Conservation (phyloP, 1,140 invertebrate species). For the Ephestia elutella region DNA sequence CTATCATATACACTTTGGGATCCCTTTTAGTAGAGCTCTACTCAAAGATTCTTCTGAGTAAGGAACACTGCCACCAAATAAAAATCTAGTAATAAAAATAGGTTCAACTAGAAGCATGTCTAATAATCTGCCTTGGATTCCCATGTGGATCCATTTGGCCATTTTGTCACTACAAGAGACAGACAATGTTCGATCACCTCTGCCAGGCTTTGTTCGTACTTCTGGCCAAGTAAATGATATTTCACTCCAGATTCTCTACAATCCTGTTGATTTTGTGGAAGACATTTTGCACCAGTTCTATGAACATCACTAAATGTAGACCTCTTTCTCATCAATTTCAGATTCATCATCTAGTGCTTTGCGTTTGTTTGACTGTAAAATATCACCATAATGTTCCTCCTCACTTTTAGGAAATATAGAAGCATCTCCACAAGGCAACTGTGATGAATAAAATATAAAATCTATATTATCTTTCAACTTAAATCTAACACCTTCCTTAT, state of each 20-base stretch:
- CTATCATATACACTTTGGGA: constrained; percentile 37
- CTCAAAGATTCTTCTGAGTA: constrained; percentile 78
- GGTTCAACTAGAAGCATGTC: constrained; percentile 79
- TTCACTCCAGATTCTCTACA: constrained; percentile 71
- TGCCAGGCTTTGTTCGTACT: constrained; percentile 92
- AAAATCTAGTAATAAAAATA: constrained; percentile 82
- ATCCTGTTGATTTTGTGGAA: constrained; percentile 76
- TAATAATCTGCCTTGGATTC: constrained; percentile 87
- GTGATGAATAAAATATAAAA: constrained; percentile 91
- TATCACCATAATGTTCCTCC: constrained; percentile 46
- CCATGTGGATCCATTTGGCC: constrained; percentile 89
- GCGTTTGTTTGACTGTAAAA: constrained; percentile 36
- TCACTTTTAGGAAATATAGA: constrained; percentile 84
- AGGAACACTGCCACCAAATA: constrained; percentile 81
- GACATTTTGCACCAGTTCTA: constrained; percentile 92
- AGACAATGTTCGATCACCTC: constrained; percentile 91
- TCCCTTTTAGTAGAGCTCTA: constrained; percentile 76
- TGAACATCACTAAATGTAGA: constrained; percentile 77
- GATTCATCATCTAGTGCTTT: constrained; percentile 23
- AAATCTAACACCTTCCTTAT: constrained; percentile 52
- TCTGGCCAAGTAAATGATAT: constrained; percentile 84
- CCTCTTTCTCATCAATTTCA: constrained; percentile 36
- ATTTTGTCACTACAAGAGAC: constrained; percentile 97
- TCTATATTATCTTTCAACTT: constrained; percentile 76
- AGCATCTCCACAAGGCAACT: constrained; percentile 95